Evolutionary conservation across 2,888 invertebrate genomes (phyloP).

Genomic region (Azorinus chamasolen): DNA sequence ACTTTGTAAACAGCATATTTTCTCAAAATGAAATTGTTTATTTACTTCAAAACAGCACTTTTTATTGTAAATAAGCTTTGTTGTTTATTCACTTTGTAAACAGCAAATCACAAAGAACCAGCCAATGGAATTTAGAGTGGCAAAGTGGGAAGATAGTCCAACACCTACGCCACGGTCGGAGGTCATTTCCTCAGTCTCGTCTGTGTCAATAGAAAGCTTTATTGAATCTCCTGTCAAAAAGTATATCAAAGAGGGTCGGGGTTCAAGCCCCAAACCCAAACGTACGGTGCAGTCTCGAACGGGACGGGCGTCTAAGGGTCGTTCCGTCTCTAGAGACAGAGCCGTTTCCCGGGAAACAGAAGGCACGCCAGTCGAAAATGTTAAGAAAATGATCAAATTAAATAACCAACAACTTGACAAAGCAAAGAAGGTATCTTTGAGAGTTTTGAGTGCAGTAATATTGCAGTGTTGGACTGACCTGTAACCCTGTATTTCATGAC

Average conservation of each 20-base stretch:
- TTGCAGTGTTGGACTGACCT: too few relatives aligned
- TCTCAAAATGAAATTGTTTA: too few relatives aligned
- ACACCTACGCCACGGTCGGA: constrained; percentile 38
- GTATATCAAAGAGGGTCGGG: constrained; percentile 34
- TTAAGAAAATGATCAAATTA: constrained; percentile 40
- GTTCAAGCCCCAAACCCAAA: constrained; percentile 3
- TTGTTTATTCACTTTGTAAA: too few relatives aligned
- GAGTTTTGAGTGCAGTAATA: constrained; percentile 1
- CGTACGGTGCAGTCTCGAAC: neutral
- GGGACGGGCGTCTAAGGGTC: neutral
- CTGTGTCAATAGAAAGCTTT: constrained; percentile 41
- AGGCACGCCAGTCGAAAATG: constrained; percentile 30
- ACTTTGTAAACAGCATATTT: too few relatives aligned
- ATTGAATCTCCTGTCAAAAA: constrained; percentile 56
- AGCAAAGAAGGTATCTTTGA: constrained; percentile 52
- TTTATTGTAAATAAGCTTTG: too few relatives aligned
- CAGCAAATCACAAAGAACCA: too few relatives aligned
- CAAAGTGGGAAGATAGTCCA: constrained; percentile 60
- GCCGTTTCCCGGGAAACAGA: constrained; percentile 22
- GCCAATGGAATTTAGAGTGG: constrained; percentile 1
- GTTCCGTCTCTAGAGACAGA: neutral
- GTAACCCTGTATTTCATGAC: too few relatives aligned
- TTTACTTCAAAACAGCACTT: too few relatives aligned
- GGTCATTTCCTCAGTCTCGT: constrained; percentile 41
- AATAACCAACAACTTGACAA: constrained; percentile 30